These are phyloP conservation scores for Catharus ustulatus DNA, from an alignment of 2,797 vertebrate genomes.

Conservation along the genomic window DNA sequence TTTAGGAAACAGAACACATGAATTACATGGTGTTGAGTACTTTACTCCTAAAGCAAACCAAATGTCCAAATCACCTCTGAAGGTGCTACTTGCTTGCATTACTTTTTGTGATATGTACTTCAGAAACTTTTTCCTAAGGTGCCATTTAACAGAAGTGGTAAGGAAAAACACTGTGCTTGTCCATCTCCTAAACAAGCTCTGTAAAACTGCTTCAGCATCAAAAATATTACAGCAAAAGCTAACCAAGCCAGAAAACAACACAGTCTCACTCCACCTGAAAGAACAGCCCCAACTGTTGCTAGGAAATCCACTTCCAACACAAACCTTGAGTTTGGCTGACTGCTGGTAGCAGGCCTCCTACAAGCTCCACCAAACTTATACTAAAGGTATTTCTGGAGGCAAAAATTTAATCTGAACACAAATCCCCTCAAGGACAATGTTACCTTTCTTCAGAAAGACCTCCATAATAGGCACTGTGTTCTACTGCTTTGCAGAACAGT, in stretches of 20 bases:
- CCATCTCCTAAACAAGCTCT: not conserved
- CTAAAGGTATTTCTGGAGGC: not conserved
- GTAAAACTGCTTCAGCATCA: not conserved
- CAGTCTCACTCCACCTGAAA: not conserved
- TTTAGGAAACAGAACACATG: not conserved
- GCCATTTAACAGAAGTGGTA: not conserved
- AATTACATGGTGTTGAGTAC: not conserved
- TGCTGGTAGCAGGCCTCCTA: not conserved
- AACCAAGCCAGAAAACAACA: not conserved
- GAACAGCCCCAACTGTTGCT: not conserved
- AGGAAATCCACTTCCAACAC: conserved; percentile 8
- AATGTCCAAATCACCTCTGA: not conserved
- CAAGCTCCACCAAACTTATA: not conserved
- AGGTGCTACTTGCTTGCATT: not conserved
- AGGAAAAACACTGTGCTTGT: not conserved
- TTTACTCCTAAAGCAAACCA: not conserved
- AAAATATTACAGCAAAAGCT: not conserved
- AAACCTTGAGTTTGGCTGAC: not conserved
- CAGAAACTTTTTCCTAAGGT: not conserved
- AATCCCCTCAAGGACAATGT: not conserved
- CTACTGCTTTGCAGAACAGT: not conserved
- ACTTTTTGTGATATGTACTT: not conserved
- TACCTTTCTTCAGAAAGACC: not conserved
- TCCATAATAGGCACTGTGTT: not conserved
- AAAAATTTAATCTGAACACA: not conserved